phyloP scores from a whole-genome alignment of 2,888 invertebrate genomes.

The Apantesis nais region DNA sequence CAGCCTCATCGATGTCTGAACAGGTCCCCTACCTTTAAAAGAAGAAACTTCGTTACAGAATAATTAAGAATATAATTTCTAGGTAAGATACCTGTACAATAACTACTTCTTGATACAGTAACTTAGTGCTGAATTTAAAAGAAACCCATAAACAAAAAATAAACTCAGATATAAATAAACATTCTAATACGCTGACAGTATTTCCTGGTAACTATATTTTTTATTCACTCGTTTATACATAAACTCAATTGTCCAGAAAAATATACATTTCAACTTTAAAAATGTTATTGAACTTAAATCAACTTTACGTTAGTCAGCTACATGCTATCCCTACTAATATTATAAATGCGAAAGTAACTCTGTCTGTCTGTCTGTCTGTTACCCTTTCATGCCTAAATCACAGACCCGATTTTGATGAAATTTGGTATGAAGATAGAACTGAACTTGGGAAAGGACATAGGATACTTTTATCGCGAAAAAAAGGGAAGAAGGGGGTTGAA shows the following conservation, averaged over 20 bases:
- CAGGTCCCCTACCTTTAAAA: conserved; percentile 32
- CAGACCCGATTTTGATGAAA: too few species aligned
- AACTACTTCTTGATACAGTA: not conserved
- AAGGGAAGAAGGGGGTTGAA: too few species aligned
- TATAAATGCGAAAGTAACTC: too few species aligned
- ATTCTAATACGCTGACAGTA: not conserved
- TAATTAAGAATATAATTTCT: not conserved
- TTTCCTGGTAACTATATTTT: not conserved
- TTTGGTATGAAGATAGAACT: too few species aligned
- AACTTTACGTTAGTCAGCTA: not conserved
- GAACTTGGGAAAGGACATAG: too few species aligned
- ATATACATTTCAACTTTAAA: not conserved
- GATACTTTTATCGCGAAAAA: too few species aligned
- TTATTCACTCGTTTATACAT: too few species aligned
- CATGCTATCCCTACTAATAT: too few species aligned
- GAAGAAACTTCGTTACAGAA: conserved; percentile 20
- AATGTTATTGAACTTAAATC: not conserved
- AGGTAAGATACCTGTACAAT: not conserved
- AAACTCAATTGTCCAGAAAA: not conserved
- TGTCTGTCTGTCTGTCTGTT: too few species aligned
- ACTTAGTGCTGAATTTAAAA: not conserved
- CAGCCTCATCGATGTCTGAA: conserved; percentile 17
- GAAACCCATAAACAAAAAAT: not conserved
- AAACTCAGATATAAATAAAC: not conserved
- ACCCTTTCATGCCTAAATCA: too few species aligned